phyloP scores from a whole-genome alignment of 2,888 invertebrate genomes.

The Falcaria lacertinaria region DNA sequence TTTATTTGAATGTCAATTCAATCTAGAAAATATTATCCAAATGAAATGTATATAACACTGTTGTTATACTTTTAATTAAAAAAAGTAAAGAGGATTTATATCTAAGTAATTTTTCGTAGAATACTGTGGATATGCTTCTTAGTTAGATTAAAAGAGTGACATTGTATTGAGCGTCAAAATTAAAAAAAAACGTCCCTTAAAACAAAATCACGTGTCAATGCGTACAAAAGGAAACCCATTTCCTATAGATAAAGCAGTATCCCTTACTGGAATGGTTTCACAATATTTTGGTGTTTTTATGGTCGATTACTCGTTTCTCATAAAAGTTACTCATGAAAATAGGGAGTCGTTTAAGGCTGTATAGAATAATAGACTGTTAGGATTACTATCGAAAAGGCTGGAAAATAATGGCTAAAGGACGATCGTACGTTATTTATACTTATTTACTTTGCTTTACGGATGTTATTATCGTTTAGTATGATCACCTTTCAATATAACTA shows the following conservation, averaged over 20 bases:
- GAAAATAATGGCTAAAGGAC: neutral
- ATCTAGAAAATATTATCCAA: no score
- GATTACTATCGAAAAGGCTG: neutral
- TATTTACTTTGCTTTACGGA: neutral
- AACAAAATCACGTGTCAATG: no score
- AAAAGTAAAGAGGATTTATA: no score
- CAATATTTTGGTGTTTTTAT: conserved; percentile 8
- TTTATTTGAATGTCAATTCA: no score
- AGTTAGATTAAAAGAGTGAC: no score
- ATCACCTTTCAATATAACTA: no score
- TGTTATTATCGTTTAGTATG: neutral
- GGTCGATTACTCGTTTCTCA: conserved; percentile 16
- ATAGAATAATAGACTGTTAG: conserved; percentile 13
- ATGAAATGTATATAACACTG: no score
- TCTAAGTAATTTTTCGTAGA: no score
- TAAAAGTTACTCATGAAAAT: conserved; percentile 15
- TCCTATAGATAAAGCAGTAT: conserved; percentile 16
- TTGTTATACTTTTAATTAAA: no score
- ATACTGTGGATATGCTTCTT: no score
- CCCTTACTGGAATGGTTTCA: conserved; percentile 18
- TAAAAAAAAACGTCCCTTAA: no score
- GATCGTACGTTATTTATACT: neutral
- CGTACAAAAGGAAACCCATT: conserved; percentile 4
- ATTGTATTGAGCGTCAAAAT: no score
- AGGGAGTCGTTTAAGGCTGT: conserved; percentile 9